Conservation (phyloP, 2,888 invertebrate genomes). For the Sinotaia quadrata region DNA sequence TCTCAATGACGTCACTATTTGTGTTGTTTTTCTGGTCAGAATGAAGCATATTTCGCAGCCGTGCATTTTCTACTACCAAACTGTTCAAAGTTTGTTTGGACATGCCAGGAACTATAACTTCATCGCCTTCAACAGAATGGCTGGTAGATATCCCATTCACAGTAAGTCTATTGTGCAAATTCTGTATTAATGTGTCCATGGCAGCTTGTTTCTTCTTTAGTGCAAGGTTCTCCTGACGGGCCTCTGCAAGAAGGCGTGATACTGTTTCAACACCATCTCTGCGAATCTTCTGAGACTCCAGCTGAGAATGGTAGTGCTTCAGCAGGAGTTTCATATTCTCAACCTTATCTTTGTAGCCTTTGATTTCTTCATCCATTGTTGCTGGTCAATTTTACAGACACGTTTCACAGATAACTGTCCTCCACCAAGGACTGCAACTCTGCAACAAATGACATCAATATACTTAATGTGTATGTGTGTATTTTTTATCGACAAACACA, state of each 20-base stretch:
- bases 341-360: slow-evolving; percentile 49
- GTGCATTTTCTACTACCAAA: slow-evolving; percentile 57
- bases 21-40: slow-evolving; percentile 1
- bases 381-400: slow-evolving; percentile 16
- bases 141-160: slow-evolving; percentile 49
- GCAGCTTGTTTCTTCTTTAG: slow-evolving; percentile 49
- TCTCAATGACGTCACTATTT: slow-evolving; percentile 7
- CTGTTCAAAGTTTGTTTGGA: slow-evolving; percentile 60
- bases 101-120: slow-evolving; percentile 56
- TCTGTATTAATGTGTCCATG: slow-evolving; percentile 52
- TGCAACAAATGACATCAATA: too few relatives aligned
- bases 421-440: too few relatives aligned
- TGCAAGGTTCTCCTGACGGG: slow-evolving; percentile 48
- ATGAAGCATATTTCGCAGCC: slow-evolving; percentile 49
- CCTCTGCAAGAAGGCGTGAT: slow-evolving; percentile 54
- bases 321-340: slow-evolving; percentile 29
- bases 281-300: slow-evolving; percentile 50
- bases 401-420: too few relatives aligned
- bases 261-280: slow-evolving; percentile 60
- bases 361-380: slow-evolving; percentile 44
- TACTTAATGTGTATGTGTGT: too few relatives aligned
- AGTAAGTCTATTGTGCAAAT: slow-evolving; percentile 56
- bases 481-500: too few relatives aligned
- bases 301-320: slow-evolving; percentile 50
- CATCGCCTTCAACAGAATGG: slow-evolving; percentile 49